phyloP scores from a whole-genome alignment of 2,888 invertebrate genomes.

The Scaptomyza parva region DNA sequence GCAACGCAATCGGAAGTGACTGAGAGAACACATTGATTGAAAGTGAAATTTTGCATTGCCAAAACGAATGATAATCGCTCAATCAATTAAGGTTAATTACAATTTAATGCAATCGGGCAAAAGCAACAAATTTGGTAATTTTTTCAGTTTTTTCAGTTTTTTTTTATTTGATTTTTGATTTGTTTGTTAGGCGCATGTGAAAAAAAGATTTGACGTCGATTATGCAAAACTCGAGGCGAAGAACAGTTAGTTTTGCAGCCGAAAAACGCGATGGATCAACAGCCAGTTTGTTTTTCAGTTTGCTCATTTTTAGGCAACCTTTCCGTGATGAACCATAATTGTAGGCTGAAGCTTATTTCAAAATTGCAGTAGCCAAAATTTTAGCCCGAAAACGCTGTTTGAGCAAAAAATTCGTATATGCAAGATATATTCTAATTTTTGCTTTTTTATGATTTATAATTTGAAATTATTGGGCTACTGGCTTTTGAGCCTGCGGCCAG shows the following conservation, averaged over 20 bases:
- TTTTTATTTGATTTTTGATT: not conserved
- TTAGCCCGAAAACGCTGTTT: conserved; percentile 32
- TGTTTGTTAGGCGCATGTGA: conserved; percentile 15
- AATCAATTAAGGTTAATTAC: conserved; percentile 79
- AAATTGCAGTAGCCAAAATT: conserved; percentile 71
- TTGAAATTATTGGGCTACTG: conserved; percentile 75
- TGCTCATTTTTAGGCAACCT: conserved; percentile 19
- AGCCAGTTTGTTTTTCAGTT: conserved; percentile 7
- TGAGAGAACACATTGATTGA: conserved; percentile 60
- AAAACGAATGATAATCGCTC: conserved; percentile 68
- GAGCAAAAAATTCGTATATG: conserved; percentile 20
- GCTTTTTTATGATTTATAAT: conserved; percentile 76
- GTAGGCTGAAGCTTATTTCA: conserved; percentile 27
- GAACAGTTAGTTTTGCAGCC: conserved; percentile 65
- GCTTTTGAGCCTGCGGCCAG: conserved; percentile 57
- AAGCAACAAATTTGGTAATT: conserved; percentile 34
- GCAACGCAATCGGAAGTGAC: conserved; percentile 68
- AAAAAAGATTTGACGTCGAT: conserved; percentile 47
- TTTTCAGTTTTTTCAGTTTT: too few relatives aligned
- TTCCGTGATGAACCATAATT: conserved; percentile 66
- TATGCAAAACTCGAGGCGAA: conserved; percentile 61
- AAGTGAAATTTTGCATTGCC: conserved; percentile 68
- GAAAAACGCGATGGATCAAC: conserved; percentile 62
- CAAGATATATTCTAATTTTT: conserved; percentile 71
- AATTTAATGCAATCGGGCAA: conserved; percentile 65